Base-by-base conservation (phyloP, 1,140 invertebrate genomes). In the Drosophila nannoptera region DNA sequence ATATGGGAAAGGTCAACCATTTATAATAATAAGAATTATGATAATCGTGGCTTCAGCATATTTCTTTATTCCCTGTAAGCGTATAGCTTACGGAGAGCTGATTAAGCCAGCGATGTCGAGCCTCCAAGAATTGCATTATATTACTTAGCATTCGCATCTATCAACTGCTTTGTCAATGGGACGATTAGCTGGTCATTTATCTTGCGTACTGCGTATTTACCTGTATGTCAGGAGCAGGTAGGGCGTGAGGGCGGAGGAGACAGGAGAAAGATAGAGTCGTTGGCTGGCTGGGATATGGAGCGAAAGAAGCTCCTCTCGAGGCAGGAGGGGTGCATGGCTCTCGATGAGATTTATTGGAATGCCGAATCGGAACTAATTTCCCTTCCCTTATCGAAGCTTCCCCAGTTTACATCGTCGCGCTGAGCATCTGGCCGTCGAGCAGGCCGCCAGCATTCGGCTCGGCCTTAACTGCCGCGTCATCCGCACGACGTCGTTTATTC, bases 151-250 rank as follows among this genome's bases (percentile, higher is more conserved):
- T 12, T 36, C 29, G 12, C 16, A 60, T 49, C 35, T 40, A 60
- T 49, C 49, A 43, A 16, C 29, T 29, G n/a, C 22, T 40, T 11
- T 48, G 56, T 59, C 56, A 35, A 22, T n/a, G 9, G n/a, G 33
- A 16, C 45, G 33, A 38, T 49, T 49, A 49, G 46, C 22, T 43
- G 33, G 35, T 48, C 62, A 75, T 78, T 78, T 75, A 64, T 71
- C 71, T 78, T 78, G 48, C 61, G 66, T 75, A 43, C 22, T 33
- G 45, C 52, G 59, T 49, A 60, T 67, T 33, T 68, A 59, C 63
- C 38, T 54, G 48, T 7, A 7, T 12, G n/a, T 4, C 40, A 62
- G 46, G 42, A 46, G 71, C 58, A 59, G 40, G 46, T 16, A 50
- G 7, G 7, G 11, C n/a, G n/a, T n/a, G 7, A 38, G 14, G 40